Evolutionary conservation across 2,797 vertebrate species (phyloP).

Genomic region (Acanthis flammea): DNA sequence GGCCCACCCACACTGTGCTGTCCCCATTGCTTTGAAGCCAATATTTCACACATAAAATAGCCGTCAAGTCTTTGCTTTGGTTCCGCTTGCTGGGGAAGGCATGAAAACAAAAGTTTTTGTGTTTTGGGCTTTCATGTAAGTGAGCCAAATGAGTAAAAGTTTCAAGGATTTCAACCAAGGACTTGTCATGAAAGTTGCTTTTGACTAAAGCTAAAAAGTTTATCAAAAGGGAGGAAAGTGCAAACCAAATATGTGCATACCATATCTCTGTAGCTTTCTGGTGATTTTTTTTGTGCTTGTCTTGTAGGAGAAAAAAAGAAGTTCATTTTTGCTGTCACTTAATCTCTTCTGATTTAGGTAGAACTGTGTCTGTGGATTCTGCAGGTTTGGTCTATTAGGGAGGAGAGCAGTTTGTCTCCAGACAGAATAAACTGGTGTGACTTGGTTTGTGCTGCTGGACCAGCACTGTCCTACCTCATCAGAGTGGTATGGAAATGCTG

Average conservation of each 20-base stretch:
- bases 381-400: background rate
- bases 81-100: conserved; percentile 13
- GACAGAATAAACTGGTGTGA: fast-evolving
- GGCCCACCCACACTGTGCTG: conserved; percentile 41
- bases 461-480: fast-evolving
- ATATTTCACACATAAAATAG: conserved; percentile 51
- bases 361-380: background rate
- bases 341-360: background rate
- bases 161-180: background rate
- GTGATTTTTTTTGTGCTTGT: background rate
- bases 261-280: background rate
- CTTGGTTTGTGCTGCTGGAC: background rate
- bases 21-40: conserved; percentile 38
- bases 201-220: background rate
- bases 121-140: conserved; percentile 26
- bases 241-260: background rate
- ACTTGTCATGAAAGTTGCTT: background rate
- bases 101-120: conserved; percentile 48
- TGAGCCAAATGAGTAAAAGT: background rate
- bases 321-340: background rate
- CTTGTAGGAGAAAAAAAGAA: background rate
- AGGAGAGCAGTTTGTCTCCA: background rate
- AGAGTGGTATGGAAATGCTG: background rate
- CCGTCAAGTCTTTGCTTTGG: background rate
- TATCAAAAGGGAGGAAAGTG: background rate